Base-by-base conservation (phyloP, 2,113 vertebrate genomes). In the Aramus guarauna region DNA sequence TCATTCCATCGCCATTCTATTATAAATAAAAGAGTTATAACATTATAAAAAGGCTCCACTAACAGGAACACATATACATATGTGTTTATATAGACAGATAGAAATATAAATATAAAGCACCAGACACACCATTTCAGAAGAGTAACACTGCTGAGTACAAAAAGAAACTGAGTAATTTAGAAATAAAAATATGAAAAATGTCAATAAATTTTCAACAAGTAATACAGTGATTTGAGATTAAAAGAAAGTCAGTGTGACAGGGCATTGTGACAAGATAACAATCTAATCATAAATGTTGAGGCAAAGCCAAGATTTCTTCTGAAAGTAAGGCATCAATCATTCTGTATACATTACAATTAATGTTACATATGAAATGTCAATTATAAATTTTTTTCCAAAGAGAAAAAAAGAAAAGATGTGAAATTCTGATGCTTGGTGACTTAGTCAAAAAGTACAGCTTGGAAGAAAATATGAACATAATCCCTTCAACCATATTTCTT, bases 1-100 rank as follows among this genome's bases (percentile, higher is more conserved):
- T 99, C 75, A 88, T 73, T 53, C 99, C 98, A 84, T 98, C 98
- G 60, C 98, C 98, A 66, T 98, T 99, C 99, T 99, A 83, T 81
- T 41, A 72, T 11, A 96, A 87, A 86, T 2, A 63, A 95, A 95
- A 59, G 14, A 94, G 11, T 74, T 85, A 56, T 4, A 95, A 76
- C 8, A 41, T 79, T 19, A 53, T 37, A 52, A 84, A 72, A 52
- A 59, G 56, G 36, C 15, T 62, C 58, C 47, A 83, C 22, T n/a
- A 86, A 63, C 93, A 95, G 39, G 34, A 93, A 89, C 13, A 64
- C 5, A 73, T 30, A 72, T 4, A 39, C 0, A 7, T 34, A 29
- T 7, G 0, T 26, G 6, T 63, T 32, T 55, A 15, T 34, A 76
- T 7, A 27, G 5, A 64, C 16, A 64, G 11, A 43, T 4, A 56